Base-by-base conservation (phyloP, 2,888 invertebrate species). In the Digitonthophagus gazella region DNA sequence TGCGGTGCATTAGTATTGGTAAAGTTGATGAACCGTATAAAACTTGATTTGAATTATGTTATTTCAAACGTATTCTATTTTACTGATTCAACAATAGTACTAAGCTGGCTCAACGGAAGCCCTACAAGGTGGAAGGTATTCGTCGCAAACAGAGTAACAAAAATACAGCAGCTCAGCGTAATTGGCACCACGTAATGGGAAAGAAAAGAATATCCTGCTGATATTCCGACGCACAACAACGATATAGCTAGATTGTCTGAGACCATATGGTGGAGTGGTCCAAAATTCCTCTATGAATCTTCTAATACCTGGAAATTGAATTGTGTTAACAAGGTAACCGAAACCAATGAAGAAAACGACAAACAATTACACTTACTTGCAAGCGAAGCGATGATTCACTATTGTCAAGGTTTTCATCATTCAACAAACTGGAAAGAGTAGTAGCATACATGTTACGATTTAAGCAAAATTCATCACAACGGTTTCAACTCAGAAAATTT, bases 51-150 rank as follows among this genome's bases (percentile, higher is more conserved):
- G 11, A 15, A 58, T 22, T 28, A 67, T 14, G n/a, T 63, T 15
- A 15, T 69, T 57, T 16, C 54, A 19, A 28, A 61, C 5, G n/a
- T n/a, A 64, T 58, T 22, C n/a, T 65, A 54, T 8, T 65, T 63
- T 20, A 65, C 67, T 20, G 70, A 70, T 58, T 70, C 67, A 14
- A 11, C n/a, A 15, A 70, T 70, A 20, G 64, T 44, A 28, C 63
- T 69, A 15, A 57, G 15, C 20, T 65, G 67, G 70, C 15, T 70
- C 14, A 67, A 55, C 15, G 20, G 16, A 3, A n/a, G 11, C 19
- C 22, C 65, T 14, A 57, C 8, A n/a, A 67, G 15, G n/a, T 70
- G 67, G 64, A 65, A 67, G 11, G 58, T 61, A 6, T 70, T 70
- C 57, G 65, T 67, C 6, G 65, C 70, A 0, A 61, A 70, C 15